Evolutionary conservation across 2,797 vertebrate species (phyloP).

Genomic region (Simalia tracyae): DNA sequence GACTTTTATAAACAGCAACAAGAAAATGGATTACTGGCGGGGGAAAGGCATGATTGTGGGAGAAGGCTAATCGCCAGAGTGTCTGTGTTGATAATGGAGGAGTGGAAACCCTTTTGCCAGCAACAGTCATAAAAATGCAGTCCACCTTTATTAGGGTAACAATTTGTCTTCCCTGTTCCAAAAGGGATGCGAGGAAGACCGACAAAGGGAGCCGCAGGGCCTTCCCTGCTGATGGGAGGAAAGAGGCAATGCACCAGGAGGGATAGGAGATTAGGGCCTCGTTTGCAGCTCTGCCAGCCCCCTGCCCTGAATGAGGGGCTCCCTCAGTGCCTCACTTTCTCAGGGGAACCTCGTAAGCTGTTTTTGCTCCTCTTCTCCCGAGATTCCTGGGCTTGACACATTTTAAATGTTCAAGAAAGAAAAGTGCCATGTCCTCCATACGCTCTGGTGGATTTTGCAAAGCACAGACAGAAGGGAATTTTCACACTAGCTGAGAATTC

Average conservation of each 20-base stretch:
- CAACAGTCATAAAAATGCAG: not conserved
- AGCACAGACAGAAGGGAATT: not conserved
- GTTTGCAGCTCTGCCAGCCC: not conserved
- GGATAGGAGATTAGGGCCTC: not conserved
- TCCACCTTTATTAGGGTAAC: not conserved
- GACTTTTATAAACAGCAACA: not conserved
- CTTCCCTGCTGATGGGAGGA: not conserved
- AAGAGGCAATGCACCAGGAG: not conserved
- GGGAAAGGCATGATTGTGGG: not conserved
- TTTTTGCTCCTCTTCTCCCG: not conserved
- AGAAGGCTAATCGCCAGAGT: not conserved
- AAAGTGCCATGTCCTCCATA: not conserved
- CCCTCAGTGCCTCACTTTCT: not conserved
- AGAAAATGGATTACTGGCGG: not conserved
- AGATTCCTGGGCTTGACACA: not conserved
- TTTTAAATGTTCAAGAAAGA: not conserved
- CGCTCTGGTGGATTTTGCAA: not conserved
- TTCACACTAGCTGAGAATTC: not conserved
- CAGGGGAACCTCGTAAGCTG: not conserved
- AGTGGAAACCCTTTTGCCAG: not conserved
- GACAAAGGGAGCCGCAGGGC: not conserved
- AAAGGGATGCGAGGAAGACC: not conserved
- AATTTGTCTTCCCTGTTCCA: not conserved
- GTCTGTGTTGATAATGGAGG: not conserved
- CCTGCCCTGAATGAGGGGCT: not conserved